A percentile compares a stretch with the other conserved stretches of the same genome.
Evolutionary conservation across 2,888 invertebrate species (phyloP).

Genomic region (Teinopalpus imperialis): DNA sequence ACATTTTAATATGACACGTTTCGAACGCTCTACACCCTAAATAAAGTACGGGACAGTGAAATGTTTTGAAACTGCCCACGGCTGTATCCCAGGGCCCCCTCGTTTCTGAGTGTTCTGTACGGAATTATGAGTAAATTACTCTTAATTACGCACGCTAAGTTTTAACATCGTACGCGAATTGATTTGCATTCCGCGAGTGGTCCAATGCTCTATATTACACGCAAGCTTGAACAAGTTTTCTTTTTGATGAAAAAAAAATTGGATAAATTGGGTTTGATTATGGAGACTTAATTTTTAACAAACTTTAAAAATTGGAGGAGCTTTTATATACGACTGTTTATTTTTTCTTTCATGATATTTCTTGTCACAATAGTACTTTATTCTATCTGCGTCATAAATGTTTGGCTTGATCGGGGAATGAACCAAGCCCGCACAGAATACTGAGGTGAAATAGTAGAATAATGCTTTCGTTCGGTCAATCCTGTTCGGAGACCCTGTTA

Average conservation of each 20-base stretch:
- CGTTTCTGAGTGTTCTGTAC: constrained; percentile 21
- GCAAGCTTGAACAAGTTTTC: neutral
- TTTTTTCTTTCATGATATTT: no score
- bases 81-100: constrained; percentile 23
- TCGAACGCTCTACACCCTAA: constrained; percentile 13
- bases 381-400: no score
- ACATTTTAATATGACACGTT: constrained; percentile 14
- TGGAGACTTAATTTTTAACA: no score
- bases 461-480: no score
- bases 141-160: constrained; percentile 30
- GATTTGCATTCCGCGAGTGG: constrained; percentile 29
- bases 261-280: no score
- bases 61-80: constrained; percentile 20
- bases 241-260: neutral
- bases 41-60: constrained; percentile 14
- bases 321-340: no score
- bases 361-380: no score
- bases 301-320: no score
- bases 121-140: constrained; percentile 30
- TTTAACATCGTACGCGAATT: constrained; percentile 9
- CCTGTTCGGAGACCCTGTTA: no score
- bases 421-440: no score
- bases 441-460: no score
- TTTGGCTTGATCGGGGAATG: no score
- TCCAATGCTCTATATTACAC: constrained; percentile 15